Percentiles rank a stretch among this genome's conserved stretches.
Conservation (phyloP, 2,888 invertebrate genomes). For the Hedya salicella region DNA sequence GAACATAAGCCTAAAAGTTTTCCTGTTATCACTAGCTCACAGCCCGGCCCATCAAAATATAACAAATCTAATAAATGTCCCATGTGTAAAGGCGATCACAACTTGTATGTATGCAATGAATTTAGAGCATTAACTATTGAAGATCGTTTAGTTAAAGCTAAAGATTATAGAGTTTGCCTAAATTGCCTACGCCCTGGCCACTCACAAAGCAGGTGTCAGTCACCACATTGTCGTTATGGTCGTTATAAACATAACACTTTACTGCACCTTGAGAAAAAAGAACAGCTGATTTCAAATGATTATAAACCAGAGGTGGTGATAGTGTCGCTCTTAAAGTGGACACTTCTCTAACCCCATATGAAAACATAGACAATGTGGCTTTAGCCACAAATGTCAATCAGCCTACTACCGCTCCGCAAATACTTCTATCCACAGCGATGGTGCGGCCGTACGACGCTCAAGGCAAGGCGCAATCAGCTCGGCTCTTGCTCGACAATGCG, state of each 20-base stretch:
- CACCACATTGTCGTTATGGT: not conserved
- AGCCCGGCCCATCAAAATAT: too few species aligned
- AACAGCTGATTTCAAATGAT: not conserved
- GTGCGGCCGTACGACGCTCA: not conserved
- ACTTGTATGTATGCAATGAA: not conserved
- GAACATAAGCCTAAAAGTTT: not conserved
- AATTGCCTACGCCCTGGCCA: conserved; percentile 1
- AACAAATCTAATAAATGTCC: too few species aligned
- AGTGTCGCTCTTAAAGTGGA: not conserved
- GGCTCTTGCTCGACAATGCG: not conserved
- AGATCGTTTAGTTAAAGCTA: not conserved
- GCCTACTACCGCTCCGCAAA: conserved; percentile 8
- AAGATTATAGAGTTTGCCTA: not conserved
- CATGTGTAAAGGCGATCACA: not conserved
- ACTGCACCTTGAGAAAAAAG: not conserved
- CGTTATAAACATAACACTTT: not conserved
- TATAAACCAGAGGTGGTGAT: not conserved
- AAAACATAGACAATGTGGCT: not conserved
- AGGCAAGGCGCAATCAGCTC: not conserved
- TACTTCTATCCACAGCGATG: conserved; percentile 14
- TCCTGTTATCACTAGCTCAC: too few species aligned
- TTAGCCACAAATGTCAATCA: not conserved
- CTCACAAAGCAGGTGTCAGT: not conserved
- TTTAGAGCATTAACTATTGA: not conserved
- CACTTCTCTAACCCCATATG: not conserved